Evolutionary conservation across 2,113 vertebrate species (phyloP), one percentile per base, ranked within the genome.

Genomic region (Grammomys dolichurus): DNA sequence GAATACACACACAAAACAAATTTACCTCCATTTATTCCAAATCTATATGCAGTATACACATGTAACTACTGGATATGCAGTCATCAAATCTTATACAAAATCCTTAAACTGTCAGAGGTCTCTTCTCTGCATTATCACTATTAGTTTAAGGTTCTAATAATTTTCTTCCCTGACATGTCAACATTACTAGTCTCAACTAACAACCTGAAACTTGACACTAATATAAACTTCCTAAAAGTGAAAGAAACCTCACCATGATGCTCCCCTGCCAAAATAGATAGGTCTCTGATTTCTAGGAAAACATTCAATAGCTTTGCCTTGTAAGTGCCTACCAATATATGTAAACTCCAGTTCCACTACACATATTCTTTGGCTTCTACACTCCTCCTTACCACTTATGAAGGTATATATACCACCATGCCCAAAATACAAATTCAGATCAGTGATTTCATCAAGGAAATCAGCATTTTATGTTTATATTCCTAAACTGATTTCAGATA

Each of bases 201-300:
- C 65, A 80, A 91, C 17, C 10, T 95, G 46, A 65, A 95, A 28
- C 12, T 43, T 40, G 36, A 43, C 36, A 75, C 76, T 88, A 78
- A 93, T 51, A 20, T 73, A 78, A 95, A 86, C 63, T 94, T 91
- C 70, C 73, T 91, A 94, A 91, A 96, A 95, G 9, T 87, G 31
- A 95, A 96, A 95, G 31, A 95, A 96, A 95, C 24, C 33, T 93
- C 51, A 84, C 28, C 70, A 94, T 51, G 19, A 10, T 84, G 33
- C 33, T 84, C 31, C 33, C 67, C 46, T 85, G 60, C 69, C 78
- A 96, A 93, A 96, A 77, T 89, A 96, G 58, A 76, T 91, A 95
- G 65, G 20, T 93, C 46, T 89, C 73, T 51, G 40, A 33, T 43
- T 96, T 96, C 89, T 26, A 94, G 56, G 86, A 72, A 93, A 90